Base-by-base conservation (phyloP, 2,797 vertebrate species). In the Triplophysa yarkandensis region DNA sequence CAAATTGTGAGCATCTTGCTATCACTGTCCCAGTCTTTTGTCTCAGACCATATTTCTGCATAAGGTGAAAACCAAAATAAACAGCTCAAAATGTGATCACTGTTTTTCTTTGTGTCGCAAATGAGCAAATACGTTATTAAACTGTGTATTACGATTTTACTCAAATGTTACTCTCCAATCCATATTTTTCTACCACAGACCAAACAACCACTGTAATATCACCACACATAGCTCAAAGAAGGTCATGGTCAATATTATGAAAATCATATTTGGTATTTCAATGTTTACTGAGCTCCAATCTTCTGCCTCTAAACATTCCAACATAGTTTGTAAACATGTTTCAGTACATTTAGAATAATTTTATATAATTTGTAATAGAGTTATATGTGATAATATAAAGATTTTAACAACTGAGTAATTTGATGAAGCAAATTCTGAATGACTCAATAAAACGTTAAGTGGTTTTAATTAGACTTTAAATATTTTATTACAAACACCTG, bases 1-100 rank as follows among this genome's bases (percentile, higher is more conserved):
- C 61, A 25, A 44, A 57, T 66, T 55, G 54, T 14, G 19, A 48
- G 39, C 52, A 54, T 25, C 6, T 54, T 25, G 25, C 25, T 55
- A 11, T 27, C 50, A 27, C 11, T 39, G 8, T 3, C 34, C 50
- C 23, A 30, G 7, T 58, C 1, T 28, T n/a, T 5, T 30, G 55
- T 54, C 50, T 28, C 54, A 16, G 4, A 14, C 44, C 4, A 5
- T 57, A 0, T 27, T 25, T 57, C 52, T n/a, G 46, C 55, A 48
- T n/a, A 55, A 60, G 39, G 27, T 7, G 28, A 23, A 9, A 68
- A 19, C 1, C 23, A 50, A 21, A 58, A 34, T 58, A 30, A 28
- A 57, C 1, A 19, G 21, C 3, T 36, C 27, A 44, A 6, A 21
- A 10, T 58, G 28, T 52, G 11, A 4, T 13, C 50, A 25, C 4